A percentile compares a stretch with the other conserved stretches of the same genome.
Conservation (phyloP, 2,888 invertebrate genomes). For the Amblyteles armatorius region DNA sequence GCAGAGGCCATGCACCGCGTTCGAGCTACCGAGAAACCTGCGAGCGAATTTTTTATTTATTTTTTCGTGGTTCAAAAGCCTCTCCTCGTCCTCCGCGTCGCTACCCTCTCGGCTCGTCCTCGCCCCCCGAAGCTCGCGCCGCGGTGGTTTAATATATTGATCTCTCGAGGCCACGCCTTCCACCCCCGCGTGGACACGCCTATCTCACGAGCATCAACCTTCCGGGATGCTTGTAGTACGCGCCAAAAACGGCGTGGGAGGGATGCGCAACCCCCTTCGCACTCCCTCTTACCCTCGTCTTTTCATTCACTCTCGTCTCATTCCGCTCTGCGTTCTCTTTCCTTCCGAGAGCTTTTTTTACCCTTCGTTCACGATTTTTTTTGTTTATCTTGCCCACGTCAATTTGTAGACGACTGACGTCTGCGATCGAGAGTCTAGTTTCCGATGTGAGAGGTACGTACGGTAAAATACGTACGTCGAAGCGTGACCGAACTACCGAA, state of each 20-base stretch:
- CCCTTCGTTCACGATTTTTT: not conserved
- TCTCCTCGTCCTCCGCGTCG: conserved; percentile 49
- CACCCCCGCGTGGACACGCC: conserved; percentile 79
- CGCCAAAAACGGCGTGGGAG: conserved; percentile 6
- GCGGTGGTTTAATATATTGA: conserved; percentile 82
- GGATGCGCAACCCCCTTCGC: conserved; percentile 26
- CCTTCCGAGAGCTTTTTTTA: not conserved
- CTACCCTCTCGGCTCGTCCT: conserved; percentile 56
- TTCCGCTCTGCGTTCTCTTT: conserved; percentile 19
- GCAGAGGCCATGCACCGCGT: conserved; percentile 72
- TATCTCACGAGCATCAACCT: conserved; percentile 66
- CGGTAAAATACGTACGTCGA: not conserved
- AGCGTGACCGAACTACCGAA: conserved; percentile 1
- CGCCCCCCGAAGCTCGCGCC: conserved; percentile 31
- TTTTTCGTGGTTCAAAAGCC: conserved; percentile 30
- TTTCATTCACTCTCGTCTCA: conserved; percentile 56
- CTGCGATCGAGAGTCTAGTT: not conserved
- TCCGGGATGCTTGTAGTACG: conserved; percentile 46
- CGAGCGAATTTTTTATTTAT: conserved; percentile 42
- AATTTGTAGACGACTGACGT: conserved; percentile 53
- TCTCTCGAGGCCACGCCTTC: conserved; percentile 81
- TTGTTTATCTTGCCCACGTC: conserved; percentile 39
- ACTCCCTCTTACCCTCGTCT: conserved; percentile 42
- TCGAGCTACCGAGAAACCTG: conserved; percentile 52
- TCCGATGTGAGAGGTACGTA: not conserved